phyloP scores from a whole-genome alignment of 1,140 invertebrate species.

The Tetragnatha versicolor region DNA sequence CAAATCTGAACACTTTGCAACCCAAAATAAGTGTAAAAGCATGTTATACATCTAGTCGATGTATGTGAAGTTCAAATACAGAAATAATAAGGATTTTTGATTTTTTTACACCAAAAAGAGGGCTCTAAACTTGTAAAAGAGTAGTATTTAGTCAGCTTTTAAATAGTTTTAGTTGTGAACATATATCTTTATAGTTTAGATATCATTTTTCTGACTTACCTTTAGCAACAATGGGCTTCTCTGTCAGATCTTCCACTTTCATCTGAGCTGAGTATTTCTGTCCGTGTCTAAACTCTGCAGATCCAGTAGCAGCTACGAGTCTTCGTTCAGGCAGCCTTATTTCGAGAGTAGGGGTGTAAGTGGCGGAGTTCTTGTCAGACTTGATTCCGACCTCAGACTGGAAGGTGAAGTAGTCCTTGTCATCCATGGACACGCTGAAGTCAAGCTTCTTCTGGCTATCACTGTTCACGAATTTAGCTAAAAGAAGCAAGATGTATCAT shows the following conservation, averaged over 20 bases:
- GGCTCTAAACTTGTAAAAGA: no score
- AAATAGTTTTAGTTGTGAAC: no score
- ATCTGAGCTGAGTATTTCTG: slow-evolving; percentile 39
- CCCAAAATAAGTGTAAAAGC: no score
- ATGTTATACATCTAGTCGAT: no score
- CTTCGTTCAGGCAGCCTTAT: slow-evolving; percentile 14
- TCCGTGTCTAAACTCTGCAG: neutral
- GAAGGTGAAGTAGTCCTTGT: slow-evolving; percentile 57
- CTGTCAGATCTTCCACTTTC: slow-evolving; percentile 48
- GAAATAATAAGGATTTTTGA: no score
- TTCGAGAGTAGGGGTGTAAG: slow-evolving; percentile 54
- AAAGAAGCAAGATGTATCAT: no score
- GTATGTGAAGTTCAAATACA: no score
- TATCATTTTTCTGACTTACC: slow-evolving; percentile 29
- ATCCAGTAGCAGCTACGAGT: slow-evolving; percentile 25
- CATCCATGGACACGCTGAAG: slow-evolving; percentile 54
- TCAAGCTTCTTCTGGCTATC: slow-evolving; percentile 50
- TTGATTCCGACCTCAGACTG: slow-evolving; percentile 55
- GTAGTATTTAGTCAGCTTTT: no score
- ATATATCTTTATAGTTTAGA: no score
- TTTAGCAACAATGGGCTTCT: slow-evolving; percentile 46
- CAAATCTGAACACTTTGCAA: no score
- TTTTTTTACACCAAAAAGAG: neutral
- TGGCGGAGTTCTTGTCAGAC: slow-evolving; percentile 52
- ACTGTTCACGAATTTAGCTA: slow-evolving; percentile 52